Evolutionary conservation across 2,888 invertebrate genomes (phyloP).

Genomic region (Apocheima hispidaria): DNA sequence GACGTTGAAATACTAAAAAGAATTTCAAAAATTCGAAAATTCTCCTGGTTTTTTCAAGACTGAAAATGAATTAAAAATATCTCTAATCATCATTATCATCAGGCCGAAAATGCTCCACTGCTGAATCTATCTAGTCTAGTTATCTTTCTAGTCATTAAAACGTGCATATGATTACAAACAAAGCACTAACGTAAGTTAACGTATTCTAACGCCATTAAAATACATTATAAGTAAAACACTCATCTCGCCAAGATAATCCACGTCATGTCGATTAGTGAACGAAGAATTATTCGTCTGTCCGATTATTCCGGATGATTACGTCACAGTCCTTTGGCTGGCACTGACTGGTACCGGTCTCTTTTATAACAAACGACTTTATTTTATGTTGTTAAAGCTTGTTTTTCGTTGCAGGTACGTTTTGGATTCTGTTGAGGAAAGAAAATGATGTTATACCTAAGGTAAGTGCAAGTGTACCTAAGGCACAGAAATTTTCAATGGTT

Average conservation of each 20-base stretch:
- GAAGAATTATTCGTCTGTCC: neutral
- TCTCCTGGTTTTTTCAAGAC: too few relatives aligned
- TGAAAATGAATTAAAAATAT: too few relatives aligned
- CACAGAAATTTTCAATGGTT: neutral
- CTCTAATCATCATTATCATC: too few relatives aligned
- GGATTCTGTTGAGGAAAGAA: conserved; percentile 37
- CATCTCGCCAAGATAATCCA: conserved; percentile 14
- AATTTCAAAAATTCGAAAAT: too few relatives aligned
- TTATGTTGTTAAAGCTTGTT: conserved; percentile 38
- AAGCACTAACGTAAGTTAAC: neutral
- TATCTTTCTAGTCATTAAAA: neutral
- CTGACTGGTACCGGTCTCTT: conserved; percentile 47
- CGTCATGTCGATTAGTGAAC: conserved; percentile 5
- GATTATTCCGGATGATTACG: conserved; percentile 12
- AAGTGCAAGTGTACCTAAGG: neutral
- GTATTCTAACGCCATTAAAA: neutral
- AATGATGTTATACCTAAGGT: conserved; percentile 29
- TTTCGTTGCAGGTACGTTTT: conserved; percentile 52
- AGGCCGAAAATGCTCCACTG: too few relatives aligned
- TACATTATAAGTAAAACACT: conserved; percentile 3
- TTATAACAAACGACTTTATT: conserved; percentile 26
- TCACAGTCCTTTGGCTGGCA: conserved; percentile 46
- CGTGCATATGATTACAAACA: conserved; percentile 10
- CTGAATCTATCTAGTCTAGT: too few relatives aligned
- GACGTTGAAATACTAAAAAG: too few relatives aligned